Base-by-base conservation (phyloP, 1,140 invertebrate genomes). In the Leptonema lineaticorne region DNA sequence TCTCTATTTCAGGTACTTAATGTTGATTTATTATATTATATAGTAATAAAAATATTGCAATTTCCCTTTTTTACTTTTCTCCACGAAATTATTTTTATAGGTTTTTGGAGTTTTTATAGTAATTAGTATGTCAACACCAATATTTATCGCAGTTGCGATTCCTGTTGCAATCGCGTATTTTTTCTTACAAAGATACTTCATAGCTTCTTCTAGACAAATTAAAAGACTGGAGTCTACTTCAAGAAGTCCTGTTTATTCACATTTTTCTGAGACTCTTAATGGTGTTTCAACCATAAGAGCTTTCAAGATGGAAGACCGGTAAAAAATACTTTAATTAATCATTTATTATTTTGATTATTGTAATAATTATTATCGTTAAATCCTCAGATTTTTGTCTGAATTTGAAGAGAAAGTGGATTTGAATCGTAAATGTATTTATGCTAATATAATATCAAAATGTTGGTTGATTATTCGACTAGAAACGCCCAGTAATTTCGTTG, bases 161-260 rank as follows among this genome's bases (percentile, higher is more conserved):
- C 50, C 95, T 7, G 88, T 98, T 74, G 90, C 87, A 37, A 68
- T 94, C 9, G 69, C 97, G 30, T 98, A 98, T 82, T 94, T 94
- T 77, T 89, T 97, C 72, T 88, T 96, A 71, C 89, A 98, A 87
- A 88, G 93, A 70, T 96, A 98, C 82, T 99, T 98, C 79, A 93
- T 99, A 48, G 84, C 89, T 0, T 93, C 96, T 0, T 98, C 96
- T 1, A 82, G 97, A 24, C 97, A 99, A 77, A 78, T 99, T 63
- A 98, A 97, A 83, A 86, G 97, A 48, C 77, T 99, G 26, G 96
- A 99, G 79, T 98, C 96, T 0, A 90, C 97, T 0, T 95, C 93
- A n/a, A 86, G 96, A 56, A 98, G 96, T 11, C 97, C 97, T 0
- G 97, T 99, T 75, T 99, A 97, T 81, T 97, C 96, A 4, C 96